Percentiles rank a stretch among this genome's conserved stretches.
Evolutionary conservation across 2,888 invertebrate genomes (phyloP).

Genomic region (Mythimna impura): DNA sequence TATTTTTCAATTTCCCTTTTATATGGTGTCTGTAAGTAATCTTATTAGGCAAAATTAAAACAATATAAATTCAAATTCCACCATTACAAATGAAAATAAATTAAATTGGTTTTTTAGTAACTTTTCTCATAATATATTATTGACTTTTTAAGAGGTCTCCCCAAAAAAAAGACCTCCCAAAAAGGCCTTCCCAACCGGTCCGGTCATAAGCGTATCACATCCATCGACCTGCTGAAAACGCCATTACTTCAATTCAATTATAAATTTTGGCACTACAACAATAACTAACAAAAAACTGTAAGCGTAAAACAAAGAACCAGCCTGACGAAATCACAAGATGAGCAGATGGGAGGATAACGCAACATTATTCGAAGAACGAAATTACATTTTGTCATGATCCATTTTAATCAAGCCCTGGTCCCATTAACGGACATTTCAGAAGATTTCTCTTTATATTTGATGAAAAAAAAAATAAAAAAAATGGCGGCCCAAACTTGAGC

Average conservation of each 20-base stretch:
- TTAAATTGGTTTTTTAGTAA: too few species aligned
- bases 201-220: too few species aligned
- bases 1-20: too few species aligned
- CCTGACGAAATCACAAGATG: constrained; percentile 1
- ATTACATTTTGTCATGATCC: constrained; percentile 68
- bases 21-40: too few species aligned
- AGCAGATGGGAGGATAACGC: constrained; percentile 35
- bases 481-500: constrained; percentile 28
- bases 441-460: constrained; percentile 65
- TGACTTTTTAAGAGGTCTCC: too few species aligned
- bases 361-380: constrained; percentile 64
- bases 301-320: constrained; percentile 15
- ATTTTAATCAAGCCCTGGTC: constrained; percentile 68
- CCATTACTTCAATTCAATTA: background rate
- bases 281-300: background rate
- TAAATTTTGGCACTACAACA: constrained; percentile 1
- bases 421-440: constrained; percentile 64
- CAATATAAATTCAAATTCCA: too few species aligned
- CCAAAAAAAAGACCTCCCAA: too few species aligned
- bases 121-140: too few species aligned
- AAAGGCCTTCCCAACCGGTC: too few species aligned
- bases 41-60: too few species aligned
- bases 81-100: too few species aligned
- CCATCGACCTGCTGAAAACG: background rate
- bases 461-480: constrained; percentile 59